Base-by-base conservation (phyloP, 2,888 invertebrate species). In the Spialia ferax region DNA sequence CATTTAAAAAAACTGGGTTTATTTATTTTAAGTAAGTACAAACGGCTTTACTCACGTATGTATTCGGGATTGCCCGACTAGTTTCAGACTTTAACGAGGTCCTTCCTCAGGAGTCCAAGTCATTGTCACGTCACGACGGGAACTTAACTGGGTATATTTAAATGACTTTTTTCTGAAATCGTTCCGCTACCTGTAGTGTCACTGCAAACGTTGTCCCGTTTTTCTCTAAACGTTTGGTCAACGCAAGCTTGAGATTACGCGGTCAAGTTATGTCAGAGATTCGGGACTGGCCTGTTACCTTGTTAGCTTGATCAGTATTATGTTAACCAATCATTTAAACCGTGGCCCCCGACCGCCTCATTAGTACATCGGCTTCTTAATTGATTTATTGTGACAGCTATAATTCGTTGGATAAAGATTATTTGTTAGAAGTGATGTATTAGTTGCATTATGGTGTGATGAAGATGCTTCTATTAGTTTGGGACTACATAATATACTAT, bases 251-350 rank as follows among this genome's bases (percentile, higher is more conserved):
- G 61, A 55, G 48, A 71, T 71, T 69, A 64, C 71, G 72, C 70
- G 73, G 71, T 72, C 69, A 54, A 52, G 73, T 77, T 77, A 78
- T 77, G 71, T 77, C 77, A 78, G 59, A 61, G 67, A 63, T 75
- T 74, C 59, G 70, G 77, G 68, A 57, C 71, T 70, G 57, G 71
- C 13, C 45, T 18, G 18, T 66, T 66, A 66, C 54, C 55, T 48
- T 61, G 67, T 67, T 67, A 62, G 55, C 61, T 56, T 56, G 61
- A 72, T 74, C 70, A 71, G 68, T 61, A 73, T 72, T 75, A 75
- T 61, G 73, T 72, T 75, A 75, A 78, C 77, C 77, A 73, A 78
- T 78, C 77, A 73, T 66, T 73, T 71, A 63, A 35, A 73, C 69
- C 67, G 67, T 57, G 64, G 67, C 48, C 67, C 67, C 61, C 54